phyloP scores from a whole-genome alignment of 2,888 invertebrate genomes.

The Apamea anceps region DNA sequence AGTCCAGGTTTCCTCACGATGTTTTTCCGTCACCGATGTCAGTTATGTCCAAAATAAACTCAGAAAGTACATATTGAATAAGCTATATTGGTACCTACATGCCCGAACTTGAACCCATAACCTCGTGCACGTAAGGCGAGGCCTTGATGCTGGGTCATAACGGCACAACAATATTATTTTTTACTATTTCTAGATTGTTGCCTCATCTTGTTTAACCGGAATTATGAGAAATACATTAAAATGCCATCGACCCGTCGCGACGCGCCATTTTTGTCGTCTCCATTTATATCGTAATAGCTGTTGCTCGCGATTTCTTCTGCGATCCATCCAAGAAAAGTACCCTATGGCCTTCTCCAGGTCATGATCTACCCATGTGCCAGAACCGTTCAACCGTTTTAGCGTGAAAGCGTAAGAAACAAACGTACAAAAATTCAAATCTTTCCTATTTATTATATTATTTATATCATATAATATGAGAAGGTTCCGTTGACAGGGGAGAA shows the following conservation, averaged over 20 bases:
- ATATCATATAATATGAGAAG: background rate
- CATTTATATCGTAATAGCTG: background rate
- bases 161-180: background rate
- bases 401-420: no score
- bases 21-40: background rate
- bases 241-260: slow-evolving; percentile 13
- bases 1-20: background rate
- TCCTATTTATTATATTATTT: background rate
- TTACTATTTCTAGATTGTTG: background rate
- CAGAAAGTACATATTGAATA: background rate
- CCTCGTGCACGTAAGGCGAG: background rate
- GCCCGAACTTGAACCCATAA: background rate
- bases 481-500: background rate
- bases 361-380: no score
- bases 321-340: no score
- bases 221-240: slow-evolving; percentile 15
- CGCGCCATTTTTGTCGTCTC: no score
- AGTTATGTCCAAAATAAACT: background rate
- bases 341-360: no score
- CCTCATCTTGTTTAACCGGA: slow-evolving; percentile 28
- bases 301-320: no score
- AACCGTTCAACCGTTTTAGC: no score
- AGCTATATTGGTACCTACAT: background rate
- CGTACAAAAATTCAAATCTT: no score
- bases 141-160: background rate